These are phyloP conservation scores for Bombus consobrinus DNA, from an alignment of 1,140 invertebrate genomes.

Conservation along the genomic window DNA sequence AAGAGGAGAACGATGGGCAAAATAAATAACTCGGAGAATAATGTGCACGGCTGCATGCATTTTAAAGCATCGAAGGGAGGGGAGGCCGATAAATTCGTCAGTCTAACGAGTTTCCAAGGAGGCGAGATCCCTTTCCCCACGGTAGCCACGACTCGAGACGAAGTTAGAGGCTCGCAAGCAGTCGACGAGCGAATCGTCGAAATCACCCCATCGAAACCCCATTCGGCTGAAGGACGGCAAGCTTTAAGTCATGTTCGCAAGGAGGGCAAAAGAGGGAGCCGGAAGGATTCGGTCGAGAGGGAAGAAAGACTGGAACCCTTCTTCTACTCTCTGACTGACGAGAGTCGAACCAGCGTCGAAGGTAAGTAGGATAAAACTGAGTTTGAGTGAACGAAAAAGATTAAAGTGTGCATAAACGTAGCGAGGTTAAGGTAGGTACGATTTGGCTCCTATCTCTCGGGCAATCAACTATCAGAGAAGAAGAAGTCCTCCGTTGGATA, in stretches of 20 bases:
- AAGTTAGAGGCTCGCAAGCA: conserved; percentile 66
- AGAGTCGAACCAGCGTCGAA: conserved; percentile 55
- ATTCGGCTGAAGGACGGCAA: conserved; percentile 65
- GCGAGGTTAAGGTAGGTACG: conserved; percentile 53
- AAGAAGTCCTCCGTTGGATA: neutral
- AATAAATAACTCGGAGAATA: conserved; percentile 9
- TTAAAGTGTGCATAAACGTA: conserved; percentile 54
- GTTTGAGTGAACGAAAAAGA: conserved; percentile 62
- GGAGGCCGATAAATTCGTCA: conserved; percentile 63
- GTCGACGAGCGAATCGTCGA: conserved; percentile 66
- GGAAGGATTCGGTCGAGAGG: conserved; percentile 65
- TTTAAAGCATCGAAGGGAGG: conserved; percentile 56
- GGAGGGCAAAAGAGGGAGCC: conserved; percentile 64
- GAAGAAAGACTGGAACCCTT: conserved; percentile 62
- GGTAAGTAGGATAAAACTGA: conserved; percentile 68
- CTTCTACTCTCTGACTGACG: conserved; percentile 50
- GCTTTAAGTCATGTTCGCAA: conserved; percentile 72
- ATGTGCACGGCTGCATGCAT: conserved; percentile 31
- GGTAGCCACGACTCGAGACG: conserved; percentile 54
- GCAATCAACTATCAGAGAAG: neutral
- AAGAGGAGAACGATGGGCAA: neutral
- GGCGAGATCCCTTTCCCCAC: conserved; percentile 35
- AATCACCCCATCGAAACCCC: conserved; percentile 70
- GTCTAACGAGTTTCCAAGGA: conserved; percentile 61
- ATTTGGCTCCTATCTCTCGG: conserved; percentile 12